Percentiles rank a stretch among this genome's conserved stretches.
Evolutionary conservation across 2,113 vertebrate genomes (phyloP).

Genomic region (Campylomormyrus tamandua): DNA sequence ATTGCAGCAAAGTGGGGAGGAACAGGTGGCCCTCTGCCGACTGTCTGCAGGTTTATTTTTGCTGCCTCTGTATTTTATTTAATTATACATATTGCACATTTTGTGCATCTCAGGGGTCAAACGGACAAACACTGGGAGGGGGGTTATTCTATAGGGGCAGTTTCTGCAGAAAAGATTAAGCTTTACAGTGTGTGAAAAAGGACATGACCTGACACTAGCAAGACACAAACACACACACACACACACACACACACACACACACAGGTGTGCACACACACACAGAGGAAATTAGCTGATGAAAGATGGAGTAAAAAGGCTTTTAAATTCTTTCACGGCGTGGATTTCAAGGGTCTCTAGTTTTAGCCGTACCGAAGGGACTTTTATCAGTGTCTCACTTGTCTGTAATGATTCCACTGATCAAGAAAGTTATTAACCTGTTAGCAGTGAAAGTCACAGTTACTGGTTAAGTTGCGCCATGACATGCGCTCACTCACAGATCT

Average conservation of each 20-base stretch:
- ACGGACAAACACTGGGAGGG: not conserved
- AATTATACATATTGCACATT: not conserved
- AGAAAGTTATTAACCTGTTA: slow-evolving; percentile 6
- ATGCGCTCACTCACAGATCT: not conserved
- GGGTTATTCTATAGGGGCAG: not conserved
- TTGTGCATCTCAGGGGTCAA: not conserved
- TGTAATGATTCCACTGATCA: slow-evolving; percentile 5
- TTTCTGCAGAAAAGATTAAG: not conserved
- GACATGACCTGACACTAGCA: not conserved
- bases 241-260: not conserved
- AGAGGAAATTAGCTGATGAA: not conserved
- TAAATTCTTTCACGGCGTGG: not conserved
- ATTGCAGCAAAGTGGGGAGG: not conserved
- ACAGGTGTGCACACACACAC: not conserved
- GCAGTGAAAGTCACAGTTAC: not conserved
- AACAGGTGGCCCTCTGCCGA: not conserved
- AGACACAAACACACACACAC: not conserved
- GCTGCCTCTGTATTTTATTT: not conserved
- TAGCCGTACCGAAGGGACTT: not conserved
- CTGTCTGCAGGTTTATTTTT: not conserved
- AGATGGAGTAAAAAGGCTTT: not conserved
- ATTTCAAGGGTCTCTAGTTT: not conserved
- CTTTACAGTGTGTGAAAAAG: not conserved
- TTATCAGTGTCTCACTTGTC: not conserved
- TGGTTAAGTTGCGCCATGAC: not conserved